Evolutionary conservation across 2,888 invertebrate genomes (phyloP).

Genomic region (Orchesellides sinensis): DNA sequence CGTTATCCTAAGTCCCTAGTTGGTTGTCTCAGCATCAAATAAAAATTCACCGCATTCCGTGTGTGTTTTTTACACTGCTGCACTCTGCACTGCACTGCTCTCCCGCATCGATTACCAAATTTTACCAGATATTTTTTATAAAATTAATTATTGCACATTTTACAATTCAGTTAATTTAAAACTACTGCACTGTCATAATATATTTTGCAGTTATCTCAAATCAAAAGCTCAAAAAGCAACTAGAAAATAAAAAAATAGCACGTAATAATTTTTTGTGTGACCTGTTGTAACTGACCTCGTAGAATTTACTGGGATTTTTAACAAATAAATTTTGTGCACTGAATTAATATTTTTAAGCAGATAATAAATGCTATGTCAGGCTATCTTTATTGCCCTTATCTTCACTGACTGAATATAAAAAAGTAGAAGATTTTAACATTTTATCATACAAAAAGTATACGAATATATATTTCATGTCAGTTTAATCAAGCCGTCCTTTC

Average conservation of each 20-base stretch:
- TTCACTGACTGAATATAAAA: not conserved
- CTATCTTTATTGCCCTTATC: not conserved
- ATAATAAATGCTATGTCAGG: not conserved
- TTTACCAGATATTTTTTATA: too few species aligned
- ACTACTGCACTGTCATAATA: too few species aligned
- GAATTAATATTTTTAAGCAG: too few species aligned
- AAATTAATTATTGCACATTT: not conserved
- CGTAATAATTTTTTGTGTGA: constrained; percentile 43
- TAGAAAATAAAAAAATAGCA: too few species aligned
- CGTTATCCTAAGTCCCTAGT: constrained; percentile 11
- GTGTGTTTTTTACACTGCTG: not conserved
- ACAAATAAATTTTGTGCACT: too few species aligned
- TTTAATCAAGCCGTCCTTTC: not conserved
- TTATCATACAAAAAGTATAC: not conserved
- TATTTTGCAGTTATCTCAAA: too few species aligned
- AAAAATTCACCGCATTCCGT: constrained; percentile 27
- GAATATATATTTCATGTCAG: not conserved
- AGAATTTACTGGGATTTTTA: too few species aligned
- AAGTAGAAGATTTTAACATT: not conserved
- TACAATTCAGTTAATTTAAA: not conserved
- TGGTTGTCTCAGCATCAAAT: constrained; percentile 17
- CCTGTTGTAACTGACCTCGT: constrained; percentile 40
- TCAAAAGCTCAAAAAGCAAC: too few species aligned
- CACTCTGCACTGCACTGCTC: constrained; percentile 29
- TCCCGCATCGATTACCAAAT: constrained; percentile 18